phyloP scores from a whole-genome alignment of 2,888 invertebrate species.

The Drepanosiphum platanoidis region DNA sequence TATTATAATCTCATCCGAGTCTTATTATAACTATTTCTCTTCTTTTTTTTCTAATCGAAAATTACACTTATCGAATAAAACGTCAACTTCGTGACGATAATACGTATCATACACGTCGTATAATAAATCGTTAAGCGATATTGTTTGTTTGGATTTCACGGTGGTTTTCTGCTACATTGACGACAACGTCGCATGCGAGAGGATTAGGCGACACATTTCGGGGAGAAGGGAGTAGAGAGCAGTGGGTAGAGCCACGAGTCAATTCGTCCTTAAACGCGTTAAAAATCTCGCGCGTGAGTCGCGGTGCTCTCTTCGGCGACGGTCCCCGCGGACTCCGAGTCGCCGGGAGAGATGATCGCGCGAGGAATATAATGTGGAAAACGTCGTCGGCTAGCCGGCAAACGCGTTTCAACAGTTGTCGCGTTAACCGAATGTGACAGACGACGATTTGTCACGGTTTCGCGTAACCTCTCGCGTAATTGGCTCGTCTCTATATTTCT shows the following conservation, averaged over 20 bases:
- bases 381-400: neutral
- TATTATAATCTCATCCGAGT: too few species aligned
- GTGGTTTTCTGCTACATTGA: too few species aligned
- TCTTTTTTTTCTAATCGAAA: too few species aligned
- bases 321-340: neutral
- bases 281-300: neutral
- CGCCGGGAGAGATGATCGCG: too few species aligned
- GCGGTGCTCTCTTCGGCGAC: neutral
- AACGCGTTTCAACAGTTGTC: conserved; percentile 35
- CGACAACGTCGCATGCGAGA: too few species aligned
- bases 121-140: too few species aligned
- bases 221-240: too few species aligned
- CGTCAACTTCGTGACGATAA: too few species aligned
- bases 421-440: conserved; percentile 26
- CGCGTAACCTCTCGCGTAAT: conserved; percentile 29
- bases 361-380: neutral
- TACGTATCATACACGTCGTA: too few species aligned
- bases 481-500: neutral
- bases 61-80: too few species aligned
- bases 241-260: neutral
- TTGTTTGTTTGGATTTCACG: too few species aligned
- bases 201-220: neutral
- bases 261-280: neutral
- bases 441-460: conserved; percentile 26
- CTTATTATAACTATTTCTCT: too few species aligned